These are phyloP conservation scores for Catagonus wagneri DNA, from an alignment of 2,113 vertebrate genomes.

Conservation along the genomic window DNA sequence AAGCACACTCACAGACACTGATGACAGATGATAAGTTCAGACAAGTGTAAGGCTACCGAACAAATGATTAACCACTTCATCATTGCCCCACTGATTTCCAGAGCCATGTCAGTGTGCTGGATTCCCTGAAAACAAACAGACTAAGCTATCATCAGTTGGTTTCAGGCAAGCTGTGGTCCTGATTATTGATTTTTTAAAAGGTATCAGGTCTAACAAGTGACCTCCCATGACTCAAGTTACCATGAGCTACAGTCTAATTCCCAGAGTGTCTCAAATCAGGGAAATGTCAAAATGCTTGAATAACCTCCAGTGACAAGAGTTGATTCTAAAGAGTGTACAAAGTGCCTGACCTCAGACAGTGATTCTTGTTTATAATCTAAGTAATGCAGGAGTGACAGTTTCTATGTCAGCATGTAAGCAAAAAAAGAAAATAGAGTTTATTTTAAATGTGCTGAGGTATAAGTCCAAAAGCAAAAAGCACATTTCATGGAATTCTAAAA, in stretches of 20 bases:
- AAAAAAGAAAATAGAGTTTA: slow-evolving; percentile 43
- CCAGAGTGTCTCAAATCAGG: slow-evolving; percentile 37
- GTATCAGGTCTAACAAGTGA: slow-evolving; percentile 59
- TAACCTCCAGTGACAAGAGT: slow-evolving; percentile 40
- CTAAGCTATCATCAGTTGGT: slow-evolving; percentile 9
- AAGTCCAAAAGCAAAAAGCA: slow-evolving; percentile 21
- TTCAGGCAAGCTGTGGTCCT: slow-evolving; percentile 40
- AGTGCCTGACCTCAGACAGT: slow-evolving; percentile 39
- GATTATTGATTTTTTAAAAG: slow-evolving; percentile 73
- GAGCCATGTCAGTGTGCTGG: slow-evolving; percentile 29
- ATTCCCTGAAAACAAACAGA: slow-evolving; percentile 57
- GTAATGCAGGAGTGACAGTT: background rate
- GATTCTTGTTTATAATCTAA: slow-evolving; percentile 26
- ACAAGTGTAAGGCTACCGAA: slow-evolving; percentile 27
- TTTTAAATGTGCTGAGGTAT: slow-evolving; percentile 70
- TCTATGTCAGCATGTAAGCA: slow-evolving; percentile 30
- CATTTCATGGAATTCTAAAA: slow-evolving; percentile 81
- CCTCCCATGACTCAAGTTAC: slow-evolving; percentile 15
- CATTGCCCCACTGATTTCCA: slow-evolving; percentile 25
- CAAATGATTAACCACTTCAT: slow-evolving; percentile 77
- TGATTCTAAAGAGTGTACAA: slow-evolving; percentile 17
- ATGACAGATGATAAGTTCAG: slow-evolving; percentile 66
- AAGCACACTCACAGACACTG: slow-evolving; percentile 32
- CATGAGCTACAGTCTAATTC: slow-evolving; percentile 30
- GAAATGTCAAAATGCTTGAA: slow-evolving; percentile 1